Evolutionary conservation across 2,888 invertebrate genomes (phyloP).

Genomic region (Agrenia bidenticulata): DNA sequence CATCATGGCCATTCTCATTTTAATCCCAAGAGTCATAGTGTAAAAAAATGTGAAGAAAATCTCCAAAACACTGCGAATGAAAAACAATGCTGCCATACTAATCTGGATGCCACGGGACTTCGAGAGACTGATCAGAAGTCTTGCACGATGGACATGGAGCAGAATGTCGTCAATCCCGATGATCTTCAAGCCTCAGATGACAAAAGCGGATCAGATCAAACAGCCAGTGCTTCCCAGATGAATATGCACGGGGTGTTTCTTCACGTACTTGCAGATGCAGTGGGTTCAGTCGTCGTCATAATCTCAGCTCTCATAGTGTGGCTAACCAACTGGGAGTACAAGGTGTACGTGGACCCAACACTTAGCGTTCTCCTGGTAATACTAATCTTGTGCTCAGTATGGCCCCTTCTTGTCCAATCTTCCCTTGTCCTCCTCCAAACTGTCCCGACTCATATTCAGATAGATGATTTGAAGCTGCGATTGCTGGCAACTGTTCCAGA

Average conservation of each 20-base stretch:
- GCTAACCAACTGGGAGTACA: slow-evolving; percentile 71
- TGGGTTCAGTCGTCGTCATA: slow-evolving; percentile 90
- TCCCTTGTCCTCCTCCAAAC: slow-evolving; percentile 93
- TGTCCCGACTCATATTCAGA: slow-evolving; percentile 96
- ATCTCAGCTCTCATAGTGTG: slow-evolving; percentile 72
- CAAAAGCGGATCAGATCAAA: neutral
- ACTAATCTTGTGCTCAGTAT: slow-evolving; percentile 81
- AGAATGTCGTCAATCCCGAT: too few species aligned
- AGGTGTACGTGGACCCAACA: slow-evolving; percentile 88
- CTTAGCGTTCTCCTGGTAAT: slow-evolving; percentile 84
- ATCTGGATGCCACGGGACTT: too few species aligned
- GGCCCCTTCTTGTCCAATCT: slow-evolving; percentile 83
- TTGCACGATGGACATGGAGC: too few species aligned
- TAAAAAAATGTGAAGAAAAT: too few species aligned
- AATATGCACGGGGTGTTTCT: slow-evolving; percentile 97
- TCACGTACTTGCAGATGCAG: slow-evolving; percentile 93
- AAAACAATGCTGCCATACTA: neutral
- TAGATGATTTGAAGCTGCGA: slow-evolving; percentile 84
- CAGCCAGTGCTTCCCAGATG: slow-evolving; percentile 65
- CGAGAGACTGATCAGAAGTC: too few species aligned
- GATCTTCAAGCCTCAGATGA: too few species aligned
- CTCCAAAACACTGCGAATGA: neutral
- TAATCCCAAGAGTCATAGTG: too few species aligned
- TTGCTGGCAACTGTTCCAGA: slow-evolving; percentile 87
- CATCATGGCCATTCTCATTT: slow-evolving; percentile 68